These are phyloP conservation scores for Lampris megalopsis DNA, from an alignment of 2,113 vertebrate species.

Conservation along the genomic window DNA sequence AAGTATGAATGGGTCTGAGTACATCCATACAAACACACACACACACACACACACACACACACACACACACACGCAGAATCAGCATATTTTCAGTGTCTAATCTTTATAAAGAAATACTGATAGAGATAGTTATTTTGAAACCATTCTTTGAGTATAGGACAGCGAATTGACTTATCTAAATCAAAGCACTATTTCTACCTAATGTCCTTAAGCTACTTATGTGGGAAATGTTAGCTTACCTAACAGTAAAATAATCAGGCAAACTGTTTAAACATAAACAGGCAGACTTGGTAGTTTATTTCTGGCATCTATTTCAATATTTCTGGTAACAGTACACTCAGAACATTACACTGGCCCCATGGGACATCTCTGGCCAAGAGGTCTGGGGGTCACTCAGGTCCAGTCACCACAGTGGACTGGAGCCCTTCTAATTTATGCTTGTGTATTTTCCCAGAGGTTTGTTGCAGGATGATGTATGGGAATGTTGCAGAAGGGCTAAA, in stretches of 20 bases:
- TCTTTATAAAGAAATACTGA: neutral
- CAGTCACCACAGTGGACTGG: neutral
- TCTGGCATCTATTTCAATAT: neutral
- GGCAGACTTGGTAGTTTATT: no score
- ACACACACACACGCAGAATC: constrained; percentile 24
- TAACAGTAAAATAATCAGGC: neutral
- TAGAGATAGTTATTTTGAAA: no score
- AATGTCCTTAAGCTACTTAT: neutral
- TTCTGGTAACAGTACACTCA: neutral
- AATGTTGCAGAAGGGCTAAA: neutral
- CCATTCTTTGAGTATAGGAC: no score
- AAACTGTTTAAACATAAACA: neutral
- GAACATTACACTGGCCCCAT: neutral
- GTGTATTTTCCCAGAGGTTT: constrained; percentile 34
- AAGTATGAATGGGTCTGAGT: constrained; percentile 56
- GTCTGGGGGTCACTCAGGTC: constrained; percentile 11
- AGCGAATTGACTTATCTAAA: no score
- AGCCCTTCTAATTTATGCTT: constrained; percentile 1
- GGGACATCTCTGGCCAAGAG: neutral
- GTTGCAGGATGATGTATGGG: constrained; percentile 13
- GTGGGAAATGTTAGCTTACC: neutral
- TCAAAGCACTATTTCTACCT: neutral
- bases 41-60: neutral
- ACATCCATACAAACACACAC: neutral
- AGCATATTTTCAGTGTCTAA: constrained; percentile 40